Base-by-base conservation (phyloP, 2,888 invertebrate genomes). In the Rosalia funebris region DNA sequence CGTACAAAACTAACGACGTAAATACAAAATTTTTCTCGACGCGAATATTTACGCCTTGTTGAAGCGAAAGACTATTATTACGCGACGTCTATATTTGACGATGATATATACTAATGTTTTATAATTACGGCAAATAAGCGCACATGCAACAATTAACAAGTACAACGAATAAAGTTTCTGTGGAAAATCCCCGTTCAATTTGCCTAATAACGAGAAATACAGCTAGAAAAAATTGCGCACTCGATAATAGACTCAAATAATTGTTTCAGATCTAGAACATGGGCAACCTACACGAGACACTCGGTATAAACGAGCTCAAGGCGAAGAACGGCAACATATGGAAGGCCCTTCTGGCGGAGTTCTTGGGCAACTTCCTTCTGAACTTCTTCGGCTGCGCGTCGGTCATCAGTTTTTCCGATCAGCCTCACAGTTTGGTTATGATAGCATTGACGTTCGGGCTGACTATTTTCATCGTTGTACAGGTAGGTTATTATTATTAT, bases 371-470 rank as follows among this genome's bases (percentile, higher is more conserved):
- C 64, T 82, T 95, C 64, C 84, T 96, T 48, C 84, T 97, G 71
- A 95, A 95, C 77, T 89, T 96, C 80, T 92, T 96, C 73, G 96
- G 94, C 1, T 95, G 95, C 79, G 94, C 93, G 2, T 87, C 94
- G 7, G 89, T 89, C 72, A 83, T 90, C 56, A 85, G 86, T 73
- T 82, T 88, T 55, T 82, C 84, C 11, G 66, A 46, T n/a, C 56
- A 46, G 2, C 60, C 65, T 39, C 80, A 79, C 7, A 31, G 11
- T 5, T 83, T 88, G 50, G 86, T 91, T 5, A 89, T 91, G 71
- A 92, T 95, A 69, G 88, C 94, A 0, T 83, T 96, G 36, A 87
- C 92, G 15, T 96, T 96, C 79, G 96, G 96, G 39, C 84, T 96
- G 42, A 85, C 89, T n/a, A 90, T 95, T 57, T 94, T 90, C 75